Evolutionary conservation across 1,140 invertebrate species (phyloP), one percentile per base, ranked within the genome.

Genomic region (Aplysia californica): DNA sequence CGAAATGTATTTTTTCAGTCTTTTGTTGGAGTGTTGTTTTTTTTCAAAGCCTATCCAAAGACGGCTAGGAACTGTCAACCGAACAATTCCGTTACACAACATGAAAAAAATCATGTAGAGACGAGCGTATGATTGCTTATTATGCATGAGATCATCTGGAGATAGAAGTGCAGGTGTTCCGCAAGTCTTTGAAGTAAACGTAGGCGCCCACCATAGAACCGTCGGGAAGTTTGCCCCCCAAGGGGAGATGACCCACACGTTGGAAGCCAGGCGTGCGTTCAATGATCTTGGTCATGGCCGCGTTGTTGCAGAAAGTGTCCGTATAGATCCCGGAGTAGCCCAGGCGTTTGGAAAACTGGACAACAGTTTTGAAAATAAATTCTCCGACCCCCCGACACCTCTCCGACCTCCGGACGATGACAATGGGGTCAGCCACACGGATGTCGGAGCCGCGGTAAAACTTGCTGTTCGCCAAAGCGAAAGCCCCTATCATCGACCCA

Each of bases 271-370:
- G 79, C 5, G 76, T 73, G 23, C 74, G 78, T 36, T 85, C 79
- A 29, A 85, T 35, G 29, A 85, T 85, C 71, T 74, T 81, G 21
- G 74, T 67, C 55, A 85, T 82, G 44, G 79, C 79, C 5, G 72
- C 38, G 44, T 85, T 85, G 59, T 82, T 82, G 4, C 73, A 70
- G 70, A 85, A 85, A 2, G 79, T 82, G 56, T 85, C 84, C 38
- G 76, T 70, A 55, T 85, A 85, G 67, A 83, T 82, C 1, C 78
- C 82, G 20, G 80, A 35, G 56, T 78, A 85, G 23, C 82, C 82
- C 10, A 85, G 56, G 31, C 77, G 64, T 44, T 66, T 55, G 3
- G 80, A 75, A 39, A 79, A 83, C 18, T 80, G n/a, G n/a, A 83
- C 71, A n/a, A 68, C 75, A 35, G 71, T 69, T 35, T 64, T 55